Evolutionary conservation across 1,140 invertebrate genomes (phyloP), one percentile per base, ranked within the genome.

Genomic region (Eurosta solidaginis): DNA sequence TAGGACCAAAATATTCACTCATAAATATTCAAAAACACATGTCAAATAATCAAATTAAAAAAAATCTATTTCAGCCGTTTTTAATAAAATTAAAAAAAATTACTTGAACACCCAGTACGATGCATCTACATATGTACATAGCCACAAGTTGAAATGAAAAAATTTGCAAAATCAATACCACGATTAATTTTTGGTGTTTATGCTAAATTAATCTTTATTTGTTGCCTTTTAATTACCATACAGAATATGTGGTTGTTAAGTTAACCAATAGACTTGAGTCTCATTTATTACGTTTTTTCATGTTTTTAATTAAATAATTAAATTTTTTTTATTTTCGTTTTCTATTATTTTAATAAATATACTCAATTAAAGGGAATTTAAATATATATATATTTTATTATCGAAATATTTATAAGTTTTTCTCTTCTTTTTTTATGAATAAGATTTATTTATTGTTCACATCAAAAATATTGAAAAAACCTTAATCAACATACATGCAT

Each of bases 391-490:
- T 45, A 45, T 45, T 45, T 68, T 36, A 22, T n/a, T 68, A 40
- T 68, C 59, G 59, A 68, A 68, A 36, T 68, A 33, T 45, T 74
- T 74, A 12, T 22, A 22, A 44, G 42, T 29, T 47, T 45, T 47
- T 74, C 10, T n/a, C 33, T 40, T 42, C 1, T 42, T 68, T 52
- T 52, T 68, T 22, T 42, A 5, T 68, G 9, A 63, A 33, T 33
- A 22, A 3, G 12, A 33, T 36, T n/a, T n/a, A n/a, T 63, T 63
- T 63, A 33, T n/a, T 63, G 12, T 25, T 33, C 59, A 68, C 59
- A 68, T 68, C 59, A 68, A 68, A 68, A 68, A 42, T 68, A 68
- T 68, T 68, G 59, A 68, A 68, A 68, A 68, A 68, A 68, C 27
- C 33, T 40, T 68, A 68, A 36, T 27, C 40, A n/a, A 68, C 59